Conservation (phyloP, 2,113 vertebrate genomes). For the Odocoileus virginianus region DNA sequence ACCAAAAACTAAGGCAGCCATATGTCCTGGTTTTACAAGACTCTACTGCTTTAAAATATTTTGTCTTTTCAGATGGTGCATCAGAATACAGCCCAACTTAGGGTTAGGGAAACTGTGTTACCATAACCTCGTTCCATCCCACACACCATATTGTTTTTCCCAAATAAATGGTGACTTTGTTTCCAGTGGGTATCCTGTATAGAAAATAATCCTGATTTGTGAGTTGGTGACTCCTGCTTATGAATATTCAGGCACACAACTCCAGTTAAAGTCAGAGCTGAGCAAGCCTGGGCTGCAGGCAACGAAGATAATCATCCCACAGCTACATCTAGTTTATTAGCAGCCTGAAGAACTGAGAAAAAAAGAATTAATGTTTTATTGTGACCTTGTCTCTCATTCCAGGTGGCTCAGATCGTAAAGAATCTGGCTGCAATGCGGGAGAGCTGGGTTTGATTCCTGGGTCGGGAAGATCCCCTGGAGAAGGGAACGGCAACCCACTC, state of each 20-base stretch:
- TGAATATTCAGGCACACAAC: conserved; percentile 62
- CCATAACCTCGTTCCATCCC: conserved; percentile 44
- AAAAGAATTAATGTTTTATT: not conserved
- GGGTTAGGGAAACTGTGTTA: conserved; percentile 54
- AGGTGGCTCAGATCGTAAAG: not conserved
- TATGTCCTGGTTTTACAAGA: conserved; percentile 52
- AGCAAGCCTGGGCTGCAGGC: conserved; percentile 2
- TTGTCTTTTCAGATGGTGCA: conserved; percentile 44
- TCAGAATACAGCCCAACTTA: conserved; percentile 40
- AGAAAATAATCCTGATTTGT: conserved; percentile 37
- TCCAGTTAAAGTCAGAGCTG: conserved; percentile 29
- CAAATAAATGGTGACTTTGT: conserved; percentile 43
- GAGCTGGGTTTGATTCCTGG: not conserved
- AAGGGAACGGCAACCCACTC: not conserved
- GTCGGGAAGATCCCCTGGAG: not conserved
- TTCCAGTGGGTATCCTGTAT: conserved; percentile 11
- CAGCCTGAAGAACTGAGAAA: not conserved
- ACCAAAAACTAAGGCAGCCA: conserved; percentile 48
- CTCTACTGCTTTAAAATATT: conserved; percentile 65
- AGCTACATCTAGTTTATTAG: conserved; percentile 8
- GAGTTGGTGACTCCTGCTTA: conserved; percentile 4
- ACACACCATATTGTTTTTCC: conserved; percentile 65
- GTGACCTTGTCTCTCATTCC: not conserved
- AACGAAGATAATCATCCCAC: conserved; percentile 2
- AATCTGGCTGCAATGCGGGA: not conserved